Base-by-base conservation (phyloP, 1,140 invertebrate genomes). In the Bombus terrestris region DNA sequence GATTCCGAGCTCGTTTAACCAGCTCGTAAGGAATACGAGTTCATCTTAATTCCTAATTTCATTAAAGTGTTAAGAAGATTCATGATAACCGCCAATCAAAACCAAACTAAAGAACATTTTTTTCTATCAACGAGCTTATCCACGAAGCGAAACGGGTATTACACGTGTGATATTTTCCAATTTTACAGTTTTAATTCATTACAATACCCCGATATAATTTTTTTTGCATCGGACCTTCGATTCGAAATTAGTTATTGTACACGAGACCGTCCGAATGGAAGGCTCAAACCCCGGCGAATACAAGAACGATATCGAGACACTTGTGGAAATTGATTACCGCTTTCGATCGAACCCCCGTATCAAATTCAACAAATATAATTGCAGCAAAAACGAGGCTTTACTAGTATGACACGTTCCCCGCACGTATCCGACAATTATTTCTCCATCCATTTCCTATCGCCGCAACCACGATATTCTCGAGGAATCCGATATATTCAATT, bases 361-460 rank as follows among this genome's bases (percentile, higher is more conserved):
- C 88, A 89, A 89, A 89, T 89, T 89, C 88, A 89, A 89, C 88
- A 89, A 89, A 88, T 89, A 89, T 89, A 89, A 89, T 89, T 89
- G 88, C 88, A 89, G 88, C 86, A 88, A 89, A 89, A 89, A 89
- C 88, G 88, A 89, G 86, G 87, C 88, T 89, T 86, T 88, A 89
- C 88, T 74, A 75, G 86, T 76, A 86, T 79, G 88, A 89, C 88
- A 89, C 88, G 88, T 88, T 83, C 80, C 64, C 84, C 85, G 75
- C 35, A 57, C 88, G 88, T 89, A 89, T 83, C 88, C 88, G 88
- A 89, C 88, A 89, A 89, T 89, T 89, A 89, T 89, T 89, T 89
- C 88, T 89, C 88, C 86, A 89, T 89, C 88, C 88, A 89, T 89
- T 89, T 84, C 81, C 88, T 89, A 89, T 89, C 88, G 88, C 88